Evolutionary conservation across 2,888 invertebrate species (phyloP).

Genomic region (Eupithecia pulchellata): DNA sequence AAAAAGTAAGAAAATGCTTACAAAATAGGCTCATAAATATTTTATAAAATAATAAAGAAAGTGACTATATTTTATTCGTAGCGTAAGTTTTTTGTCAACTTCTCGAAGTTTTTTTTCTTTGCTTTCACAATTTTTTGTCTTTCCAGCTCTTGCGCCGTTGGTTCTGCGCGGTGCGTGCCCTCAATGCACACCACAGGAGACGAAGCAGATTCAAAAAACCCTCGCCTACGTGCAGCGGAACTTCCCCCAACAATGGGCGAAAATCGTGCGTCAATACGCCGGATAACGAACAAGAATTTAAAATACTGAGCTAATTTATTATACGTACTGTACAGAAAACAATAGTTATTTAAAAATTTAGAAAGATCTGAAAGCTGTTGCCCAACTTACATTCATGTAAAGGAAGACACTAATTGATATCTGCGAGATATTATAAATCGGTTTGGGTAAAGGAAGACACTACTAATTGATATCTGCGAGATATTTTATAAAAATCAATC

Average conservation of each 20-base stretch:
- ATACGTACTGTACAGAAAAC: conserved; percentile 13
- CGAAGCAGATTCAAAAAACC: conserved; percentile 90
- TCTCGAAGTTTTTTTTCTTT: not conserved
- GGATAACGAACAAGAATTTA: conserved; percentile 64
- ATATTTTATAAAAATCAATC: not conserved
- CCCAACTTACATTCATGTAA: not conserved
- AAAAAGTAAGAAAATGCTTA: no score
- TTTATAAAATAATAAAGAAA: not conserved
- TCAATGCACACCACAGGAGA: conserved; percentile 89
- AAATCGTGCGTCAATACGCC: conserved; percentile 89
- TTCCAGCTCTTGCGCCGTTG: conserved; percentile 89
- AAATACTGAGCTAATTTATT: conserved; percentile 23
- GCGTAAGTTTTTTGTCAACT: not conserved
- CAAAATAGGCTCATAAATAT: no score
- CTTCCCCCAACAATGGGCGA: conserved; percentile 91
- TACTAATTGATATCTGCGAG: no score
- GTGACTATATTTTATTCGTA: not conserved
- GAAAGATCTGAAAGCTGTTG: not conserved
- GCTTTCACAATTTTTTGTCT: not conserved
- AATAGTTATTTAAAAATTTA: not conserved
- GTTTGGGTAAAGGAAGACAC: not conserved
- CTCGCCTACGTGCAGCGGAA: conserved; percentile 90
- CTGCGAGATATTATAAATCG: no score
- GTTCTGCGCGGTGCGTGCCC: conserved; percentile 90
- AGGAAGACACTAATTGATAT: not conserved